Percentiles rank a stretch among this genome's conserved stretches.
Evolutionary conservation across 2,113 vertebrate genomes (phyloP).

Genomic region (Vanacampus margaritifer): DNA sequence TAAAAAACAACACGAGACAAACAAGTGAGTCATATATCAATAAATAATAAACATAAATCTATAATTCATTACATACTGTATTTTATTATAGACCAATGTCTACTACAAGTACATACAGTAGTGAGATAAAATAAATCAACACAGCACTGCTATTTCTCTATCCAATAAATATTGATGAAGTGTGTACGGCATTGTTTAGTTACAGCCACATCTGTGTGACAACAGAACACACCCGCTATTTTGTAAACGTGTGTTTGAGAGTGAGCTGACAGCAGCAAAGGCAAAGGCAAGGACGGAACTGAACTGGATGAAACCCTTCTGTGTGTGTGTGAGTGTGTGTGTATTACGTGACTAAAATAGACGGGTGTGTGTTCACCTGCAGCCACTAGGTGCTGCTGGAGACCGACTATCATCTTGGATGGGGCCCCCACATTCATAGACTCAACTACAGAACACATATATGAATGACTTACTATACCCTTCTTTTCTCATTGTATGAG

Average conservation of each 20-base stretch:
- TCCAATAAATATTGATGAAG: conserved; percentile 41
- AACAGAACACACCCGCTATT: neutral
- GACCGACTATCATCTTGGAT: conserved; percentile 75
- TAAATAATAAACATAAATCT: conserved; percentile 27
- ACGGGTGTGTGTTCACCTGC: conserved; percentile 67
- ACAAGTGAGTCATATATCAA: conserved; percentile 17
- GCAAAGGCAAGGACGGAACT: conserved; percentile 31
- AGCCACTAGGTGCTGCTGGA: conserved; percentile 96
- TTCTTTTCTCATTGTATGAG: neutral
- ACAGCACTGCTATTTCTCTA: neutral
- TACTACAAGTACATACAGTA: conserved; percentile 16
- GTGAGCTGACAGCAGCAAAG: conserved; percentile 37
- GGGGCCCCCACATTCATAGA: neutral
- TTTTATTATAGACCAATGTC: conserved; percentile 31
- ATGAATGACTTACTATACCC: neutral
- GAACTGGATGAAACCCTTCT: conserved; percentile 17
- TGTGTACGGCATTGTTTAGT: conserved; percentile 12
- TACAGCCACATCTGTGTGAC: conserved; percentile 3
- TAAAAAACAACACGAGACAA: conserved; percentile 22
- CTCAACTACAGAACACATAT: neutral
- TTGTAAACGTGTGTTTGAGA: conserved; percentile 5
- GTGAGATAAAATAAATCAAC: conserved; percentile 29
- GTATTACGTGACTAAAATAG: conserved; percentile 7
- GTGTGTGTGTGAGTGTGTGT: conserved; percentile 11
- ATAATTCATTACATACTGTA: conserved; percentile 28